Conservation (phyloP, 1,140 invertebrate species). For the Euura lappo region DNA sequence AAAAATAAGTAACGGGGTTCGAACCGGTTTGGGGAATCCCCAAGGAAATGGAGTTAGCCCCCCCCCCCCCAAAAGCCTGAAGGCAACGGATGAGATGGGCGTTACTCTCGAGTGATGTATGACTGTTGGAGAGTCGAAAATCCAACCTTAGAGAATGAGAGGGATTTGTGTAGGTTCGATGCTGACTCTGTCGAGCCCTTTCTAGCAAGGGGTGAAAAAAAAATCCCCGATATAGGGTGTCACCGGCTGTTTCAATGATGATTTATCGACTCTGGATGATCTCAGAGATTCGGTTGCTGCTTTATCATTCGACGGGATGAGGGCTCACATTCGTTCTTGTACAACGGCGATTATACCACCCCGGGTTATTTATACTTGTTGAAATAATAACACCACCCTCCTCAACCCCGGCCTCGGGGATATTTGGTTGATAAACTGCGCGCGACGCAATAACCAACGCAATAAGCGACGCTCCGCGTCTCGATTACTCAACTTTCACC, state of each 20-base stretch:
- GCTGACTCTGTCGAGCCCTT: background rate
- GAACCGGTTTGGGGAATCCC: no score
- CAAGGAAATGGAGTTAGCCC: background rate
- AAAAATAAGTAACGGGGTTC: no score
- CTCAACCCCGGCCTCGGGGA: no score
- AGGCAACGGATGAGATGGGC: slow-evolving; percentile 1
- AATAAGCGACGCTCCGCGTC: background rate
- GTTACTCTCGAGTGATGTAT: background rate
- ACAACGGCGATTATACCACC: no score
- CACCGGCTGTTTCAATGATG: no score
- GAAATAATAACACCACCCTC: no score
- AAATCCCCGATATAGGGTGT: no score
- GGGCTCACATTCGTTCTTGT: background rate
- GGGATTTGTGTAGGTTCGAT: slow-evolving; percentile 1
- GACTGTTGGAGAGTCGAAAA: slow-evolving; percentile 5
- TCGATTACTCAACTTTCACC: background rate
- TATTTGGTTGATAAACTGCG: no score
- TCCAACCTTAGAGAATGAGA: background rate
- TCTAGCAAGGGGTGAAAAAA: background rate
- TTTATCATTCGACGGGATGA: background rate
- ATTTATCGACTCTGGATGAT: no score
- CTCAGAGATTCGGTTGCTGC: no score
- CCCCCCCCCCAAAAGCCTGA: background rate
- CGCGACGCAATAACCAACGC: background rate
- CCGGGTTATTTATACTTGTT: no score